Conservation (phyloP, 1,140 invertebrate species). For the Zaprionus africanus region DNA sequence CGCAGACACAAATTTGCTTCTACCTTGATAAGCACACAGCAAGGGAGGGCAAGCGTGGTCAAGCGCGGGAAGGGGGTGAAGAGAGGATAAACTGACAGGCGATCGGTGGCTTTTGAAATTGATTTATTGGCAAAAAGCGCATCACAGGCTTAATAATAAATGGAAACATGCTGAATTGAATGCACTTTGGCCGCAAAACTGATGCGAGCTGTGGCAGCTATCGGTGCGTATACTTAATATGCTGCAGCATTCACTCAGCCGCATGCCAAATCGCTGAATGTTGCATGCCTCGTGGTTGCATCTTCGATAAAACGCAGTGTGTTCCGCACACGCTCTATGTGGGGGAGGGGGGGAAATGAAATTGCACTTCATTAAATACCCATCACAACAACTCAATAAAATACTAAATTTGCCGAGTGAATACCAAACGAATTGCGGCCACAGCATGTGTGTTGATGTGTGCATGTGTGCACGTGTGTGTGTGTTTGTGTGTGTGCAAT, state of each 20-base stretch:
- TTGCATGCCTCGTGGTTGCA: constrained; percentile 9
- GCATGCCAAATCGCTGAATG: constrained; percentile 25
- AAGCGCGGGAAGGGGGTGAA: no score
- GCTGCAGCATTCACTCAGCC: constrained; percentile 61
- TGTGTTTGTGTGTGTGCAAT: constrained; percentile 15
- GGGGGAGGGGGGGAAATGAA: constrained; percentile 58
- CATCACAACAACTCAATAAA: constrained; percentile 82
- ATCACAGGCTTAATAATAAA: constrained; percentile 53
- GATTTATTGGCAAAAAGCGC: constrained; percentile 63
- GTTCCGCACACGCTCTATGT: constrained; percentile 3
- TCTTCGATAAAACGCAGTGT: background rate
- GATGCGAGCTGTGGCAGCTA: background rate
- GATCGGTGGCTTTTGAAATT: constrained; percentile 43
- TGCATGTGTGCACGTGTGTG: background rate
- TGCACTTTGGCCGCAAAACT: constrained; percentile 43
- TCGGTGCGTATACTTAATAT: constrained; percentile 61
- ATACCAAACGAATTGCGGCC: constrained; percentile 49
- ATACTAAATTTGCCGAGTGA: constrained; percentile 66
- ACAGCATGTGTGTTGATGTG: background rate
- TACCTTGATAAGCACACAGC: background rate
- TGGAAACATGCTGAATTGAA: constrained; percentile 57
- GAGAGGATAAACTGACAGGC: constrained; percentile 8
- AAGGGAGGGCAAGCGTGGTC: no score
- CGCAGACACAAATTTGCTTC: background rate
- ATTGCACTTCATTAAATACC: constrained; percentile 80